Base-by-base conservation (phyloP, 2,113 vertebrate genomes). In the Carollia perspicillata region DNA sequence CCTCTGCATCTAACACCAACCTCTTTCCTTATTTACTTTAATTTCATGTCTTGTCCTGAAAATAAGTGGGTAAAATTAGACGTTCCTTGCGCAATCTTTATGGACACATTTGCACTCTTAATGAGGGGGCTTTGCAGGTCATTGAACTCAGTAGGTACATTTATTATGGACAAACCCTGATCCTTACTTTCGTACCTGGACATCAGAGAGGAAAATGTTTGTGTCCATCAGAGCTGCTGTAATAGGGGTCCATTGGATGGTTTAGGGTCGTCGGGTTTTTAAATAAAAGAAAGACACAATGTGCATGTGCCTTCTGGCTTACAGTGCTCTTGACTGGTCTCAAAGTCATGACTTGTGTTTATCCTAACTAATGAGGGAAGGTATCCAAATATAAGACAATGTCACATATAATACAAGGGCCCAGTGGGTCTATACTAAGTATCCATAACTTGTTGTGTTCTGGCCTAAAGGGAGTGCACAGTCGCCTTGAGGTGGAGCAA, bases 261-360 rank as follows among this genome's bases (percentile, higher is more conserved):
- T 53, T 69, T 79, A n/a, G 11, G 14, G 30, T 75, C 58, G 7
- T 55, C 84, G 28, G 30, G 49, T 65, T 84, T 84, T 94, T 47
- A 60, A 85, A 68, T 78, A 14, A 91, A 18, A 93, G 40, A 77
- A 51, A 81, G 30, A 13, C 23, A 51, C 40, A 5, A 3, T 30
- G 2, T 79, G 20, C 26, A 1, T 74, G 20, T 79, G 5, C 6
- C 33, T 92, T 71, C 60, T 47, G 51, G 60, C 63, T 92, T 71
- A 33, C 12, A 65, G 35, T 86, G 33, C 23, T 75, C 89, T 94
- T 33, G 23, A 85, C 20, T 69, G 4, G 53, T 88, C 87, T 95
- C 90, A 77, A 75, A 68, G 65, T 97, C 84, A 84, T 85, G 42
- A 55, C 49, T 86, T 95, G 49, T 75, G 65, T 81, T 96, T 83